Evolutionary conservation across 2,113 vertebrate species (phyloP).

Genomic region (Callopanchax toddi): DNA sequence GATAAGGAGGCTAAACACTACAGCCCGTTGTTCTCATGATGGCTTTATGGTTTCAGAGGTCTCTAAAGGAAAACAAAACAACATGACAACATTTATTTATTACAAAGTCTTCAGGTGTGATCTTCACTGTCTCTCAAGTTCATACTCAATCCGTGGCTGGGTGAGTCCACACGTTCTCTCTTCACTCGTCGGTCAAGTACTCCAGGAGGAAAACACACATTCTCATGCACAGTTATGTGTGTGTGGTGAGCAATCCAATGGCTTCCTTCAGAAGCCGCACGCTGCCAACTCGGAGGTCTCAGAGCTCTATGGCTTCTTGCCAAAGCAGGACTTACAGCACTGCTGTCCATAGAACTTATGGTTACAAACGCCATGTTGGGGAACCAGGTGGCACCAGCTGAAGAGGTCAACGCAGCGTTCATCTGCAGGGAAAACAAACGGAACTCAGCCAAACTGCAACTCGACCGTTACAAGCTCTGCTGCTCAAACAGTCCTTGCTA

Average conservation of each 20-base stretch:
- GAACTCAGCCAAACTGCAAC: background rate
- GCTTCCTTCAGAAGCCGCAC: background rate
- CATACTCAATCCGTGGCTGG: slow-evolving; percentile 6
- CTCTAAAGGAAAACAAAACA: slow-evolving; percentile 42
- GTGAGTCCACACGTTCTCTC: slow-evolving; percentile 30
- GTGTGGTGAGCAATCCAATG: slow-evolving; percentile 15
- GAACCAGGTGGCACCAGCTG: slow-evolving; percentile 94
- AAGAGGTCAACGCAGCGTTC: slow-evolving; percentile 90
- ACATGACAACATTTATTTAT: slow-evolving; percentile 49
- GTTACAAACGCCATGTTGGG: slow-evolving; percentile 93
- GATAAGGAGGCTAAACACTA: slow-evolving; percentile 44
- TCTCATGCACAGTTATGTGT: slow-evolving; percentile 32
- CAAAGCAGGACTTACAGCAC: slow-evolving; percentile 92
- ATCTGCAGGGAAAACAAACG: slow-evolving; percentile 65
- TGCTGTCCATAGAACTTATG: slow-evolving; percentile 97
- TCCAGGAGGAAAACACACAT: slow-evolving; percentile 67
- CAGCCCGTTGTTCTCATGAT: slow-evolving; percentile 46
- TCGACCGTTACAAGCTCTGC: too few relatives aligned
- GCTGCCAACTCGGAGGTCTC: background rate
- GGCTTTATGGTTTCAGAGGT: slow-evolving; percentile 58
- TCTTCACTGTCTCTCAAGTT: slow-evolving; percentile 52
- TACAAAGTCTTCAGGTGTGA: slow-evolving; percentile 36
- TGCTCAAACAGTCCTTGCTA: too few relatives aligned
- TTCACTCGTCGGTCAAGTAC: slow-evolving; percentile 65
- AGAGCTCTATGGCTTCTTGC: slow-evolving; percentile 79